These are phyloP conservation scores for Macrotus californicus DNA, from an alignment of 2,113 vertebrate genomes.

Conservation along the genomic window DNA sequence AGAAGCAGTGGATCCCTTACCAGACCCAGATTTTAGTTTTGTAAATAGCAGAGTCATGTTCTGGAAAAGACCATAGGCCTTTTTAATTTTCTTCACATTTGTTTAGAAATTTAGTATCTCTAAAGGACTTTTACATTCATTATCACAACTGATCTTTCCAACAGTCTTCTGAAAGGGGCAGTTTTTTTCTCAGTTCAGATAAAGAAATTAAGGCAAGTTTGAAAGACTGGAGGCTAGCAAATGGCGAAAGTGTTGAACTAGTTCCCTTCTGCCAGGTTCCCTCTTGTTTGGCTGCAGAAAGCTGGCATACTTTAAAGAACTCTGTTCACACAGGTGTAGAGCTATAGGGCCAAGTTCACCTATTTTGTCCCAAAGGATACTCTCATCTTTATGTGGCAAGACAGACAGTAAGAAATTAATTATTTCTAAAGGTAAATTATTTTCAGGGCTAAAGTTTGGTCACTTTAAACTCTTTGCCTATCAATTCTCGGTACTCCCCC, in stretches of 20 bases:
- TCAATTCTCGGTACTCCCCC: not conserved
- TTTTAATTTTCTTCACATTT: not conserved
- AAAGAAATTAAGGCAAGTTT: not conserved
- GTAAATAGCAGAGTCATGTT: not conserved
- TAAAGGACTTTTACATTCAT: not conserved
- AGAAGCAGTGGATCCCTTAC: not conserved
- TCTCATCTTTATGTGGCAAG: not conserved
- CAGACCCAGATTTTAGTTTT: not conserved
- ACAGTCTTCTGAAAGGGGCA: not conserved
- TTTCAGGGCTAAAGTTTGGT: not conserved
- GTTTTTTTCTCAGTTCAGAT: not conserved
- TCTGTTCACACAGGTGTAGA: not conserved
- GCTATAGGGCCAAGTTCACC: not conserved
- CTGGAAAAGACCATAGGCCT: not conserved
- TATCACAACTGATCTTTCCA: not conserved
- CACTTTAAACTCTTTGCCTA: not conserved
- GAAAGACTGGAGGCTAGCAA: not conserved
- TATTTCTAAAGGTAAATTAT: constrained; percentile 20
- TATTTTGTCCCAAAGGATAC: not conserved
- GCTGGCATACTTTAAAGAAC: not conserved
- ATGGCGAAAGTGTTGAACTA: not conserved
- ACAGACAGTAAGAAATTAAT: not conserved
- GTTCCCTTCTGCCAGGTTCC: not conserved
- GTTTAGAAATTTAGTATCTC: constrained; percentile 22
- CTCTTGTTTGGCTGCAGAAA: not conserved